Conservation (phyloP, 2,113 vertebrate species). For the Lampris incognitus region DNA sequence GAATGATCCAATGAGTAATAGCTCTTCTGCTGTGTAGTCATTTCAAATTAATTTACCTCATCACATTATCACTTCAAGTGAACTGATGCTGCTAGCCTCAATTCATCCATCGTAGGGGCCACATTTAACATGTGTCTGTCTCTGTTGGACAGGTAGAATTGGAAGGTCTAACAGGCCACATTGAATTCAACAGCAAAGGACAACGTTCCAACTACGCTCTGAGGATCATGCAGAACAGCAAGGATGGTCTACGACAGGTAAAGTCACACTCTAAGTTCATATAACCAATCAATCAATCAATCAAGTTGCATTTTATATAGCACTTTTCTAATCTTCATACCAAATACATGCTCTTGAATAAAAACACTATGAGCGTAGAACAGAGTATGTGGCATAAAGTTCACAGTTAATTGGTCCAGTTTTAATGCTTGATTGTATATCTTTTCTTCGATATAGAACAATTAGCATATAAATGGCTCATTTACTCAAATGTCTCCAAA, state of each 20-base stretch:
- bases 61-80: conserved; percentile 34
- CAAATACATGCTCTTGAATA: not conserved
- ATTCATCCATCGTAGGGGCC: conserved; percentile 9
- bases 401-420: not conserved
- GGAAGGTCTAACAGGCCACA: conserved; percentile 99
- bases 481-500: conserved; percentile 16
- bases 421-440: not conserved
- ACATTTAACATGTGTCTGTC: conserved; percentile 58
- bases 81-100: conserved; percentile 6
- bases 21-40: conserved; percentile 17
- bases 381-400: not conserved
- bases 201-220: conserved; percentile 96
- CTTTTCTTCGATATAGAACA: not conserved
- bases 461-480: conserved; percentile 23
- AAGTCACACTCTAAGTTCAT: conserved; percentile 55
- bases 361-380: not conserved
- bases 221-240: conserved; percentile 94
- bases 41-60: conserved; percentile 33
- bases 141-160: conserved; percentile 98
- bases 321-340: too few species aligned
- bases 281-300: not conserved
- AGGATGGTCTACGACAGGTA: conserved; percentile 93
- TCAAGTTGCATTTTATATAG: too few species aligned
- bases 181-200: conserved; percentile 99
- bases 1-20: conserved; percentile 36